phyloP scores from a whole-genome alignment of 1,140 invertebrate genomes.

The Probaryconus sp. region DNA sequence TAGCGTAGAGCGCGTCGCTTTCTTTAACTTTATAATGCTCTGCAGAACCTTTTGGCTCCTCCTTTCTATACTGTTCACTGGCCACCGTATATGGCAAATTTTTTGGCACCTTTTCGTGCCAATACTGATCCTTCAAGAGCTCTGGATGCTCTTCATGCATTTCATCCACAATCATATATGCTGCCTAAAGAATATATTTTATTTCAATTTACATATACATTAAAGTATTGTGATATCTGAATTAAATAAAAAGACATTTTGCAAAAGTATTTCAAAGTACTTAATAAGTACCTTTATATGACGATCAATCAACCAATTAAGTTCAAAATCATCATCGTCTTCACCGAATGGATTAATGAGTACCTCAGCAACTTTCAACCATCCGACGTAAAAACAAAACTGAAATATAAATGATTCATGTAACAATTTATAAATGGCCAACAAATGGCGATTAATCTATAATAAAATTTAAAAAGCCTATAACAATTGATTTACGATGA shows the following conservation, averaged over 20 bases:
- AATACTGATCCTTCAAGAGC: constrained; percentile 91
- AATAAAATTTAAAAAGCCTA: no score
- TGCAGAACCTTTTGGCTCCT: constrained; percentile 90
- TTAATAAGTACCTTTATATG: constrained; percentile 86
- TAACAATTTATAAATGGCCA: constrained; percentile 4
- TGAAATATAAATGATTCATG: constrained; percentile 72
- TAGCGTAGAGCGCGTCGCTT: constrained; percentile 89
- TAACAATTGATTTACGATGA: no score
- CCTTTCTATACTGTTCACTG: constrained; percentile 87
- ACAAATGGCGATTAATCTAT: no score
- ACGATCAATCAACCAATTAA: constrained; percentile 93
- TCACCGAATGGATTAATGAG: constrained; percentile 95
- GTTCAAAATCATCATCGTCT: constrained; percentile 96
- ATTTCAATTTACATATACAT: constrained; percentile 47
- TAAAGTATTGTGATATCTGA: constrained; percentile 6
- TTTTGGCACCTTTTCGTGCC: constrained; percentile 93
- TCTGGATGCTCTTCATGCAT: constrained; percentile 95
- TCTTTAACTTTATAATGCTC: constrained; percentile 91
- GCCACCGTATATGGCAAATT: constrained; percentile 92
- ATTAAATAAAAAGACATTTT: constrained; percentile 1
- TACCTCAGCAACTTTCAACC: constrained; percentile 96
- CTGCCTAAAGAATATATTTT: constrained; percentile 80
- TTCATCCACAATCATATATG: constrained; percentile 94
- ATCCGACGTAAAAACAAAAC: constrained; percentile 98
- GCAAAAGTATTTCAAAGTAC: no score